Conservation (phyloP, 1,140 invertebrate species). For the Drosophila nikananu region DNA sequence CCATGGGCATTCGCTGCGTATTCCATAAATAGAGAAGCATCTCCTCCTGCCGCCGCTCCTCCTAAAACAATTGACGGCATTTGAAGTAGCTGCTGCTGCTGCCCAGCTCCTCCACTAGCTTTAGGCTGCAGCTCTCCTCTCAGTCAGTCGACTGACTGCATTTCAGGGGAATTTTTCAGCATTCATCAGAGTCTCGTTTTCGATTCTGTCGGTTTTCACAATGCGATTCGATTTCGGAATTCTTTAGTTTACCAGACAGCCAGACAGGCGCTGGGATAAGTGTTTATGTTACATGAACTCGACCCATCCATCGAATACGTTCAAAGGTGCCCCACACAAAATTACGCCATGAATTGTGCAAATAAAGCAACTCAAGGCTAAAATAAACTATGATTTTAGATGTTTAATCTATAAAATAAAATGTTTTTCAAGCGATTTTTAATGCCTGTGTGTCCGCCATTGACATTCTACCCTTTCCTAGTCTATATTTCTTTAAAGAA, state of each 20-base stretch:
- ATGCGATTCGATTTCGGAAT: conserved; percentile 29
- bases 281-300: conserved; percentile 29
- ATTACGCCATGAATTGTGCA: conserved; percentile 10
- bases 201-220: conserved; percentile 17
- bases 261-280: not conserved
- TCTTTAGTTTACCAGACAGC: conserved; percentile 16
- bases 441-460: conserved; percentile 6
- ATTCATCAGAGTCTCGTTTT: conserved; percentile 11
- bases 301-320: not conserved
- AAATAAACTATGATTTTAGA: not conserved
- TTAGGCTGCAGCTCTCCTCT: not conserved
- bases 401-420: not conserved
- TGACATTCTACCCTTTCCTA: conserved; percentile 19
- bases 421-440: conserved; percentile 1
- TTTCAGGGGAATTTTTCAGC: conserved; percentile 26
- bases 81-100: conserved; percentile 76
- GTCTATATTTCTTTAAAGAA: not conserved
- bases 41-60: conserved; percentile 13
- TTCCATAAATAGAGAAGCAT: conserved; percentile 77
- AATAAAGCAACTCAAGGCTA: not conserved
- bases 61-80: conserved; percentile 76
- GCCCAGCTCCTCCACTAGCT: conserved; percentile 41
- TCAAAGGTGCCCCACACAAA: not conserved
- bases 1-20: conserved; percentile 37
- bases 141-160: conserved; percentile 10